A percentile compares a stretch with the other conserved stretches of the same genome.
phyloP scores from a whole-genome alignment of 2,797 vertebrate genomes.

The Pseudotriccus pelzelni region DNA sequence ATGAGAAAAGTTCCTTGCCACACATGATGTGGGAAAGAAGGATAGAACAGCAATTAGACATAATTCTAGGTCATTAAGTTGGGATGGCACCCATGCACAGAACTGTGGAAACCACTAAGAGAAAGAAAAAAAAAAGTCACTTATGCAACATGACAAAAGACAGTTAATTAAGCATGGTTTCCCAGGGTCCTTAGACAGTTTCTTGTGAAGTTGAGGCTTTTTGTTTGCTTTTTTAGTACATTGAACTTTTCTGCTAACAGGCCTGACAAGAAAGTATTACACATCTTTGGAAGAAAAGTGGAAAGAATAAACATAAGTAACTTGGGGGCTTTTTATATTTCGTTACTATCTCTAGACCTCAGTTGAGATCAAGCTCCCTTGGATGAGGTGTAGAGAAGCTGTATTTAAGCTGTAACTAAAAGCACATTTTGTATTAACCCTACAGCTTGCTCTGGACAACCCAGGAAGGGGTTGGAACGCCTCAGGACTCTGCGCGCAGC shows the following conservation, averaged over 20 bases:
- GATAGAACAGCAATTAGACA: conserved; percentile 28
- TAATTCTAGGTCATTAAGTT: conserved; percentile 55
- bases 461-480: fast-evolving
- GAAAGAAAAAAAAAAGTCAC: background rate
- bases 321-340: background rate
- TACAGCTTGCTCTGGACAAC: background rate
- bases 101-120: conserved; percentile 42
- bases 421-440: background rate
- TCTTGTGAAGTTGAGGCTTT: background rate
- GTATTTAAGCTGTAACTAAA: background rate
- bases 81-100: conserved; percentile 24
- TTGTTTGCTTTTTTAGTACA: background rate
- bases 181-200: background rate
- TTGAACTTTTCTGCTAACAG: background rate
- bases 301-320: background rate
- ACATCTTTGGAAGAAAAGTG: background rate
- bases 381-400: background rate
- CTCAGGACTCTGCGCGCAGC: background rate
- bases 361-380: background rate
- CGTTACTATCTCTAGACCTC: background rate
- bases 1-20: conserved; percentile 23
- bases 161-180: conserved; percentile 21
- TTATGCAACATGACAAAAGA: background rate
- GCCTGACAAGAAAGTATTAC: background rate
- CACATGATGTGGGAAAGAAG: conserved; percentile 35